A percentile compares a stretch with the other conserved stretches of the same genome.
Conservation (phyloP, 1,140 invertebrate species). For the Saccostrea glomerata region DNA sequence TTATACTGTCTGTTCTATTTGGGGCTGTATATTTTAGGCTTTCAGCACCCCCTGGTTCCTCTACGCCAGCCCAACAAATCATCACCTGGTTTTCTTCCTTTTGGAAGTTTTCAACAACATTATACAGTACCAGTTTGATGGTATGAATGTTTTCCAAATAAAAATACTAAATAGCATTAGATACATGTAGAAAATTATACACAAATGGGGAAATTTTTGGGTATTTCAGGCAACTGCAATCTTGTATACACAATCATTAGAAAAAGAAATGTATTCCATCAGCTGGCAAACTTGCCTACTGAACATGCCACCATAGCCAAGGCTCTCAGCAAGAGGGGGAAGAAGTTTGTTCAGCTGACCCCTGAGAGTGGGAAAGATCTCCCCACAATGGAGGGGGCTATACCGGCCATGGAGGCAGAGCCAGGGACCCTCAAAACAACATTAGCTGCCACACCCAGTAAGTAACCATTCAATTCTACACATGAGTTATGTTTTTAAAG, state of each 20-base stretch:
- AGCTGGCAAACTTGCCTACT: conserved; percentile 95
- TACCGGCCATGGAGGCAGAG: conserved; percentile 86
- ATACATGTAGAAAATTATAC: too few relatives aligned
- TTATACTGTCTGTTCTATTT: not conserved
- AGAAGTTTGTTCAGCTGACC: conserved; percentile 75
- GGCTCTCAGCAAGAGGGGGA: conserved; percentile 86
- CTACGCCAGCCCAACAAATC: conserved; percentile 96
- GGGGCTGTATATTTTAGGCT: conserved; percentile 80
- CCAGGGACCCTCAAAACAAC: conserved; percentile 89
- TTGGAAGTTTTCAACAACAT: conserved; percentile 99
- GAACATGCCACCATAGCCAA: conserved; percentile 93
- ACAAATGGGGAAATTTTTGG: not conserved
- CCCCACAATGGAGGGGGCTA: conserved; percentile 90
- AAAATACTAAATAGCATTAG: too few relatives aligned
- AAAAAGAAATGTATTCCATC: conserved; percentile 98
- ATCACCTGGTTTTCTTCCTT: conserved; percentile 98
- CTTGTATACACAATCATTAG: conserved; percentile 99
- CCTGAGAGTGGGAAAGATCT: conserved; percentile 66
- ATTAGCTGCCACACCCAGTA: conserved; percentile 91
- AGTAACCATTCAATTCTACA: conserved; percentile 48
- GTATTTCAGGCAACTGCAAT: conserved; percentile 92
- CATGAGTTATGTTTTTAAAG: too few relatives aligned
- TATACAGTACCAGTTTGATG: conserved; percentile 99
- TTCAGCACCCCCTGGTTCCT: conserved; percentile 99
- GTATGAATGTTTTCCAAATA: conserved; percentile 80